Evolutionary conservation across 2,797 vertebrate species (phyloP), one percentile per base, ranked within the genome.

Genomic region (Argya squamiceps): DNA sequence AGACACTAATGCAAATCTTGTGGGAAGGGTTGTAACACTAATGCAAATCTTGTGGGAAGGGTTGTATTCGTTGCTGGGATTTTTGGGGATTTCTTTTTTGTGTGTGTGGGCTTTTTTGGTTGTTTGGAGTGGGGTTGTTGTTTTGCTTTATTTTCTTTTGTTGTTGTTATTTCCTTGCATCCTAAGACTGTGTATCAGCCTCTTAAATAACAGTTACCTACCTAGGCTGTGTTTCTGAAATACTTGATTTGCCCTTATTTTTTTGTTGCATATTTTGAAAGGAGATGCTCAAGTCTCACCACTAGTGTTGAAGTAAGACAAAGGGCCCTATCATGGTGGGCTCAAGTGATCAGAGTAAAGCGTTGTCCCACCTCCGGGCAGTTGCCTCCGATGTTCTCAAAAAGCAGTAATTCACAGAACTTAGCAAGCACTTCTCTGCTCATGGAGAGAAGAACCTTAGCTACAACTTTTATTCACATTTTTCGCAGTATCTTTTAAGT

Each of bases 311-410:
- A 10, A 68, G 26, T 1, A 50, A 44, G 44, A 50, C 26, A 5
- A 37, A 80, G 50, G 13, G 41, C 12, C 34, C n/a, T 34, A 3
- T 36, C 1, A 0, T 6, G 29, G 17, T 83, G 69, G n/a, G 49
- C 43, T 89, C 19, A 30, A 20, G 12, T 13, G 30, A 11, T 43
- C 49, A 32, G 47, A 41, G 21, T 12, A 17, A 34, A 30, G 17
- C 3, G 0, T 21, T 39, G 11, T 39, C 47, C 37, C 34, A 30
- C 7, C 83, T 20, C 12, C 0, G 1, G 44, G 63, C 63, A 30
- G 34, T 2, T 39, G 24, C 21, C 19, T 20, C 39, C 0, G 0
- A 2, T 22, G 47, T 8, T 30, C 73, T 62, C 17, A 26, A 41
- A 76, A 26, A 41, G 34, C 41, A 46, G 11, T 5, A 39, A 18